Base-by-base conservation (phyloP, 2,888 invertebrate genomes). In the Amorpha juglandis region DNA sequence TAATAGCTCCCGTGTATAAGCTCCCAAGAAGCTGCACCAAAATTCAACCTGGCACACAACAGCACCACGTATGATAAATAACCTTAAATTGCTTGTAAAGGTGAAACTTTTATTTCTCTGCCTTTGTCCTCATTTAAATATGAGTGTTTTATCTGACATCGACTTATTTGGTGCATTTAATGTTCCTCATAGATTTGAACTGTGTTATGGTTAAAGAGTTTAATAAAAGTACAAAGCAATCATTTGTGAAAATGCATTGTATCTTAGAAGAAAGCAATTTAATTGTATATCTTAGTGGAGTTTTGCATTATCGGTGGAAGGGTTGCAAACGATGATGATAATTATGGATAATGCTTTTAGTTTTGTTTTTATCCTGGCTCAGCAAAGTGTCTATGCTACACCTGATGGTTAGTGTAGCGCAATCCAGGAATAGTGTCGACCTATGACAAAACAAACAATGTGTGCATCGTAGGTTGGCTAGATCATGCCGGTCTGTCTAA, bases 1-100 rank as follows among this genome's bases (percentile, higher is more conserved):
- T 92, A 90, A 92, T 92, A 88, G 92, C 93, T 92, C 91, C 93
- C 90, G 93, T 92, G 89, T 91, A 90, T 88, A 89, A n/a, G n/a
- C n/a, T n/a, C n/a, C n/a, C n/a, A n/a, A n/a, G 89, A 88, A 90
- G 90, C 88, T 89, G 86, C 82, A 87, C 86, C 86, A 83, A 86
- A 89, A 86, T 79, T 82, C 81, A 79, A 81, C 79, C 79, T 80
- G 81, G 80, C 81, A 79, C 75, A 75, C 73, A 71, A 74, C 77
- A 74, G 71, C 76, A 74, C 77, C 76, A 74, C 76, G 83, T 80
- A 86, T 90, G 90, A 92, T 92, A 92, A 90, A 93, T 91, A 90
- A 91, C 88, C 80, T 86, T 86, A 90, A 92, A 92, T 89, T 88
- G 88, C 90, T 91, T 91, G 90, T 92, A 91, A 90, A 90, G 86